Conservation (phyloP, 2,797 vertebrate species). For the Cryptoprocta ferox region DNA sequence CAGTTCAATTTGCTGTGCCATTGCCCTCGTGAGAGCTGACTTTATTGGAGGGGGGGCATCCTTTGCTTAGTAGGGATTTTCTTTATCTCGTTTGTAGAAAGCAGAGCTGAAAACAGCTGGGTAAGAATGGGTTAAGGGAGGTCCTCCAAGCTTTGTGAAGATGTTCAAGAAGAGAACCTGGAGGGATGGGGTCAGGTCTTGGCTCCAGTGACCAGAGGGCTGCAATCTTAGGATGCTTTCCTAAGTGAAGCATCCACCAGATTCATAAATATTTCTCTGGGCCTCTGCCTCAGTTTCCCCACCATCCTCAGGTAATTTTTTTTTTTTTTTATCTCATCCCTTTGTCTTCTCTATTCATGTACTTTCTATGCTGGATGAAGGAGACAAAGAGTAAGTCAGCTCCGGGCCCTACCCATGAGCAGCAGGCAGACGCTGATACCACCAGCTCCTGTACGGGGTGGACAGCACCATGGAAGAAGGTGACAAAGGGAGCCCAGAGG, state of each 20-base stretch:
- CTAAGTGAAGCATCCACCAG: not conserved
- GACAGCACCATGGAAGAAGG: not conserved
- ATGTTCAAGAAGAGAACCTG: not conserved
- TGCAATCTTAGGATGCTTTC: not conserved
- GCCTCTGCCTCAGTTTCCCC: slow-evolving; percentile 14
- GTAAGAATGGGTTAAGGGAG: not conserved
- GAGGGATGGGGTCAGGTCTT: not conserved
- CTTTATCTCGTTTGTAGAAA: not conserved
- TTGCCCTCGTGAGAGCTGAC: not conserved
- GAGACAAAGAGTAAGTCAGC: not conserved
- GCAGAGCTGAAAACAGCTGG: not conserved
- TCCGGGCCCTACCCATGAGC: not conserved
- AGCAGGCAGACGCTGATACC: not conserved
- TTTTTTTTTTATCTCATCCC: not conserved
- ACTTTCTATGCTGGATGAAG: not conserved
- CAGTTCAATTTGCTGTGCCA: not conserved
- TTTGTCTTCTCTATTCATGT: not conserved
- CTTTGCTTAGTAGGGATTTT: not conserved
- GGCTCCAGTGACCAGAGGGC: not conserved
- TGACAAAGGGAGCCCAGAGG: not conserved
- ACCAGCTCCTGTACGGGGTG: not conserved
- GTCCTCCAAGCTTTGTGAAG: not conserved
- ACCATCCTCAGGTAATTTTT: not conserved
- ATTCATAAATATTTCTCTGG: not conserved
- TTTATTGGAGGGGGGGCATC: not conserved